Evolutionary conservation across 2,113 vertebrate species (phyloP).

Genomic region (Motacilla tschutschensis): DNA sequence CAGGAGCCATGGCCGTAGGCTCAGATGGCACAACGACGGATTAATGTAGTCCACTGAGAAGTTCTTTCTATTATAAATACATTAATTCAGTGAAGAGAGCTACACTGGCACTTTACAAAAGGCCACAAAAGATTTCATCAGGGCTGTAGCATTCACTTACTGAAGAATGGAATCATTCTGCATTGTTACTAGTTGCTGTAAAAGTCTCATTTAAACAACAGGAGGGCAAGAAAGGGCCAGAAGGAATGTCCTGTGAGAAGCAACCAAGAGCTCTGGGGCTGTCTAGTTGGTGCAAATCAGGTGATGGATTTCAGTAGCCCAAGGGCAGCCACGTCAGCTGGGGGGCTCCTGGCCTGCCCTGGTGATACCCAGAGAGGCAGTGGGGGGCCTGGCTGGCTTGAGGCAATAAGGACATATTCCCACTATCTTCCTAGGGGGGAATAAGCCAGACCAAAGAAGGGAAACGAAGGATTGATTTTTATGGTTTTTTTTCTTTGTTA

Average conservation of each 20-base stretch:
- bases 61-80: neutral
- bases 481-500: neutral
- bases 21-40: fast-evolving
- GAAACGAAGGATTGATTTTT: neutral
- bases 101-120: neutral
- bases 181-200: neutral
- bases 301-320: neutral
- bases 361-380: neutral
- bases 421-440: neutral
- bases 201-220: neutral
- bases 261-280: neutral
- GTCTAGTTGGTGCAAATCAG: neutral
- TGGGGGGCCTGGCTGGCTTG: fast-evolving
- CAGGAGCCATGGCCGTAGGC: neutral
- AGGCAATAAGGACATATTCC: neutral
- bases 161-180: neutral
- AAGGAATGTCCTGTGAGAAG: neutral
- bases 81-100: neutral
- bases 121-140: neutral
- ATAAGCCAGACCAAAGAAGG: neutral
- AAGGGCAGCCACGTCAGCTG: neutral
- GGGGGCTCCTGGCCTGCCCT: neutral
- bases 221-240: neutral
- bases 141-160: neutral
- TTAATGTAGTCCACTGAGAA: neutral